Evolutionary conservation across 30 jellyfish, hydroid and myxozoan species (phyloP), one percentile per base, ranked within the genome.

Genomic region (Cassiopea andromeda): DNA sequence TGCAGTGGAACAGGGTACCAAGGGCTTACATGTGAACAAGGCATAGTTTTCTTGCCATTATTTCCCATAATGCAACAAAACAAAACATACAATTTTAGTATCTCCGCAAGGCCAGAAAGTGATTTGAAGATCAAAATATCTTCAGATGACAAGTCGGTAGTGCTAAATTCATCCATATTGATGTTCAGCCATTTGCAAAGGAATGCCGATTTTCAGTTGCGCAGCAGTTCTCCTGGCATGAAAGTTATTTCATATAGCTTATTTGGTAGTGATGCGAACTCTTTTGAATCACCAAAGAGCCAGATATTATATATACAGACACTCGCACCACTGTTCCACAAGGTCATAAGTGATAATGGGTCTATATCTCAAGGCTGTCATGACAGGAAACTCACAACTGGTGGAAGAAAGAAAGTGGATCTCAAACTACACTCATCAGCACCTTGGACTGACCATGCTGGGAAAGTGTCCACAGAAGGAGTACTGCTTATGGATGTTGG

Each of bases 1-100:
- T 91, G 97, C 77, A 43, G 18, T 38, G 47, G 68, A 17, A 78
- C 93, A 38, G 92, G 94, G n/a, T 85, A 91, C 75, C 69, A 50
- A 76, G 97, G 97, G 2, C 45, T 16, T 16, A 83, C 81, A 1
- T 91, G 97, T 66, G 57, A 71, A 43, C 46, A 17, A n/a, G 97
- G 97, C 17, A 76, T 91, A 46, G 88, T 91, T 0, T 46, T 17
- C 14, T 9, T 78, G 69, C 97, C 97, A 10, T 27, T 18, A 27
- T 75, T 72, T 13, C 91, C 97, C 77, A 13, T 84, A 48, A 27
- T 91, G 67, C 2, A 50, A 43, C 38, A 45, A 3, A 50, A 46
- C 43, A 14, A 48, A 2, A 44, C 6, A 1, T 78, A 87, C 77
- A 77, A 57, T 15, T 77, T 87, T 67, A 46, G 46, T 6, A 18